Evolutionary conservation across 2,113 vertebrate genomes (phyloP).

Genomic region (Oophaga pumilio): DNA sequence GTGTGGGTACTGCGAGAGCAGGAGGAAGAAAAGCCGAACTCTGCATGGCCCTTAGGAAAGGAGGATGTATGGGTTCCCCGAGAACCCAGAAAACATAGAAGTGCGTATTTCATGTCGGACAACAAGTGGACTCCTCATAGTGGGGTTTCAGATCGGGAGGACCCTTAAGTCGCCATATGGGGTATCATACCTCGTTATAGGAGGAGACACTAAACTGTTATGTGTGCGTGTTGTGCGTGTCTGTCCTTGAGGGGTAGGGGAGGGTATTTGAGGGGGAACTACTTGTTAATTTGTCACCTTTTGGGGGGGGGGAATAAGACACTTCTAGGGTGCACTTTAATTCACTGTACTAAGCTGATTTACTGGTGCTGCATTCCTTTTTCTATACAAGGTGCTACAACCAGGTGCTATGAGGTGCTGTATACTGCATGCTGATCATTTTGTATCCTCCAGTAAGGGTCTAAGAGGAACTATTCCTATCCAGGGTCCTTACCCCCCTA

Average conservation of each 20-base stretch:
- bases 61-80: constrained; percentile 51
- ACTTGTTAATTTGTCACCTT: constrained; percentile 35
- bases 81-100: constrained; percentile 30
- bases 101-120: neutral
- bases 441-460: constrained; percentile 27
- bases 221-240: constrained; percentile 52
- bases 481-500: constrained; percentile 2
- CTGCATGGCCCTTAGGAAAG: constrained; percentile 39
- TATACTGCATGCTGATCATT: constrained; percentile 51
- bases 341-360: constrained; percentile 41
- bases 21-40: neutral
- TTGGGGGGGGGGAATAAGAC: constrained; percentile 23
- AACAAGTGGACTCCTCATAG: constrained; percentile 44
- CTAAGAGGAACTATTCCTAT: neutral
- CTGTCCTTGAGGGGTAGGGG: constrained; percentile 4
- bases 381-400: constrained; percentile 49
- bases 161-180: neutral
- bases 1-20: constrained; percentile 46
- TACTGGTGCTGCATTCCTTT: constrained; percentile 53
- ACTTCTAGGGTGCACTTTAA: constrained; percentile 48
- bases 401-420: constrained; percentile 56
- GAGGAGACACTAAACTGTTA: constrained; percentile 47
- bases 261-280: constrained; percentile 10
- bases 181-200: neutral
- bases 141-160: constrained; percentile 38